Evolutionary conservation across 2,888 invertebrate species (phyloP), one percentile per base, ranked within the genome.

Genomic region (Apamea anceps): DNA sequence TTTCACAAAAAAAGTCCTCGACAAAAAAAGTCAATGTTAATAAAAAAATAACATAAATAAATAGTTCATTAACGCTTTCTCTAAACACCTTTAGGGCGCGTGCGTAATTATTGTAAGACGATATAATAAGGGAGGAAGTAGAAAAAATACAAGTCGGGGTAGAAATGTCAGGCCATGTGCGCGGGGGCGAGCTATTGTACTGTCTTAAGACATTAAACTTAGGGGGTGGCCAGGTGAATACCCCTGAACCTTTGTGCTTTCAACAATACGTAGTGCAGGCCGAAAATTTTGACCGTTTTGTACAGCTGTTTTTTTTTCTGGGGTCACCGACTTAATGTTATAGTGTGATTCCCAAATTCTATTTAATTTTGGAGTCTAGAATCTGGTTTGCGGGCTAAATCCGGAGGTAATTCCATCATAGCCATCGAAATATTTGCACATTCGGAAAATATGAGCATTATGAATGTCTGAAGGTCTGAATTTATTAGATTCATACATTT

Each of bases 1-100:
- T 76, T 77, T 65, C 25, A 75, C 48, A 81, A 87, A 86, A 45
- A 85, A 77, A 85, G 70, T 84, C 18, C 63, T 72, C 57, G n/a
- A 83, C 67, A 81, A 86, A 89, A 86, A 87, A 85, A 82, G 77
- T 87, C 70, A 85, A 82, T 84, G 87, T 80, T 83, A 81, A 75
- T 86, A 72, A 77, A 87, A 87, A 82, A 72, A 80, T 77, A 84
- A 81, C 78, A 87, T 79, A 88, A 92, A 92, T 91, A 91, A 93
- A 93, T 93, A 91, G 91, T 93, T 94, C 93, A 94, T 94, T 93
- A 93, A 90, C 91, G 94, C 96, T 96, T 96, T 96, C 96, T 93
- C 94, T 95, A 94, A 94, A 95, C 96, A 96, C 96, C 96, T 96
- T 96, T 95, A 90, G 90, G 88, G 92, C 96, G 95, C 96, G 96